phyloP scores from a whole-genome alignment of 2,797 vertebrate genomes.

The Babyrousa celebensis region DNA sequence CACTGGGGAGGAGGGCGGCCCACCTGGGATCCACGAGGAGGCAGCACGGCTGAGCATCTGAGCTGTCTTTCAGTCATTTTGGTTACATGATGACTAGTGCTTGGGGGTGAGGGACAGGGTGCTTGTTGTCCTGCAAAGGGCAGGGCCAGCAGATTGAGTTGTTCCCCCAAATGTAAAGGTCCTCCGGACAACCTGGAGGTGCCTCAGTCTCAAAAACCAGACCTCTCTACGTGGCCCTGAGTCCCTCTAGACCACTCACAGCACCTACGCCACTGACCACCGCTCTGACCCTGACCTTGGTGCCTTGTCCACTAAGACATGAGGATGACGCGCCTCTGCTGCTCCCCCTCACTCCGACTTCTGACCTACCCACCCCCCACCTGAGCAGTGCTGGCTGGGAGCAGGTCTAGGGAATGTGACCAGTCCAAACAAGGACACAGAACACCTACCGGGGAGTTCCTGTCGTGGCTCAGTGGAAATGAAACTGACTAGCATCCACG shows the following conservation, averaged over 20 bases:
- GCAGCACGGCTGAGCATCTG: neutral
- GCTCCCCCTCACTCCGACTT: neutral
- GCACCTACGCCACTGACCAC: too few species aligned
- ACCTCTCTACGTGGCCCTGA: neutral
- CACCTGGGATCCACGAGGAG: neutral
- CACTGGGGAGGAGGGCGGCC: neutral
- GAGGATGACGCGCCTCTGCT: neutral
- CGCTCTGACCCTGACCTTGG: neutral
- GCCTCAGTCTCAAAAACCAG: neutral
- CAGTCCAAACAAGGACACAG: neutral
- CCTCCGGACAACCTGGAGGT: neutral
- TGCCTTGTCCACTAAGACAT: neutral
- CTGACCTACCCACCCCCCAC: neutral
- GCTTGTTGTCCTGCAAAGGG: rapidly evolving
- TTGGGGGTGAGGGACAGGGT: too few species aligned
- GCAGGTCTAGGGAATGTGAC: neutral
- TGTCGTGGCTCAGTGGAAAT: too few species aligned
- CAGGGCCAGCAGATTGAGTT: neutral
- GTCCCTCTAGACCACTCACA: neutral
- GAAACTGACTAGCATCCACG: too few species aligned
- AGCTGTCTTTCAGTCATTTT: neutral
- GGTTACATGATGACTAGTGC: neutral
- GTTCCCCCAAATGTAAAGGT: neutral
- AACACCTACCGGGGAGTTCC: neutral
- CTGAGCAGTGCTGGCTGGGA: neutral